A percentile compares a stretch with the other conserved stretches of the same genome.
Conservation (phyloP, 2,113 vertebrate genomes). For the Aspidoscelis tigris region DNA sequence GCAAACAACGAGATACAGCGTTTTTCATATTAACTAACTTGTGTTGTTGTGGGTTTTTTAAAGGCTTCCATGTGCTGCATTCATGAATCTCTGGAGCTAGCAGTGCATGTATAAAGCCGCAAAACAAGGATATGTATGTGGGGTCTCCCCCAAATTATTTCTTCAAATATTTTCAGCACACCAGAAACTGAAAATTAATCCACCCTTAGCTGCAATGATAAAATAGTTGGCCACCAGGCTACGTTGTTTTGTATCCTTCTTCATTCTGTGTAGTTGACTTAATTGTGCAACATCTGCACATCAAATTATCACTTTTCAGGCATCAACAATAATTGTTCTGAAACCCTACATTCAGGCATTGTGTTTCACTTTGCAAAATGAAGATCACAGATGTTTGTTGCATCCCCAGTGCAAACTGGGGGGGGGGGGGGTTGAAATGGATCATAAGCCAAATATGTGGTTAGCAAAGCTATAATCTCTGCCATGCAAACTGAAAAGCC, state of each 20-base stretch:
- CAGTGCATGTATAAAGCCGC: conserved; percentile 70
- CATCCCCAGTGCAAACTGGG: neutral
- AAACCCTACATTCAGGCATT: neutral
- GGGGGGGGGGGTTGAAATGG: neutral
- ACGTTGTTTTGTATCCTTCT: neutral
- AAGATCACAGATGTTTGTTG: neutral
- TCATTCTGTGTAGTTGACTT: neutral
- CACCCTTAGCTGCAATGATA: neutral
- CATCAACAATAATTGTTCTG: neutral
- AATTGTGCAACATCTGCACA: neutral
- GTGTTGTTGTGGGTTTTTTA: conserved; percentile 53
- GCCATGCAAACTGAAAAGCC: too few species aligned
- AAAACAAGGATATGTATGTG: conserved; percentile 49
- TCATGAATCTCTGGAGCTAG: conserved; percentile 64
- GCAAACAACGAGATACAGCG: conserved; percentile 85
- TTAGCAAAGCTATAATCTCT: conserved; percentile 46
- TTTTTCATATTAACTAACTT: conserved; percentile 87
- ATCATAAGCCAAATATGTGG: conserved; percentile 36
- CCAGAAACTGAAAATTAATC: neutral
- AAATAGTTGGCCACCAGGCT: too few species aligned
- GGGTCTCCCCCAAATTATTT: neutral
- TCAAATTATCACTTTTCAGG: neutral
- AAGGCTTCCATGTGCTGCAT: conserved; percentile 75
- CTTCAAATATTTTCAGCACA: neutral
- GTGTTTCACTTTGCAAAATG: neutral